phyloP scores from a whole-genome alignment of 30 jellyfish, hydroid and myxozoan species.

The Phacellophora camtschatica region DNA sequence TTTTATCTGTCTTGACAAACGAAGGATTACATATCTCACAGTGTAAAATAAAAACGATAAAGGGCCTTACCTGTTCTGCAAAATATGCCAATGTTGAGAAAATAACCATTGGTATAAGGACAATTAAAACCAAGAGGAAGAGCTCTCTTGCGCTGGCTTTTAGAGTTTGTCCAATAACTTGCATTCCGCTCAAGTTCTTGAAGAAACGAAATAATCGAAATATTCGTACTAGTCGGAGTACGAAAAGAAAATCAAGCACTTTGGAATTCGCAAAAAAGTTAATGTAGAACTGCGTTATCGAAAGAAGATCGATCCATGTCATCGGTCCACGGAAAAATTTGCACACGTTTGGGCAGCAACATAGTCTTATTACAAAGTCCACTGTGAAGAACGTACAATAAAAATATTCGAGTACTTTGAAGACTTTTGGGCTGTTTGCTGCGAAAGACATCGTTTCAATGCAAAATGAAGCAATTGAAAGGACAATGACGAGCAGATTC shows the following conservation, averaged over 20 bases:
- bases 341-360: slow-evolving; percentile 80
- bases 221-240: slow-evolving; percentile 78
- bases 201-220: slow-evolving; percentile 95
- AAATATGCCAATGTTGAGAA: slow-evolving; percentile 86
- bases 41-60: background rate
- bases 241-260: slow-evolving; percentile 84
- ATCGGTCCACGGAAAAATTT: slow-evolving; percentile 67
- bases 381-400: slow-evolving; percentile 93
- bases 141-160: slow-evolving; percentile 97
- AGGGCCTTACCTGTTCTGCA: slow-evolving; percentile 82
- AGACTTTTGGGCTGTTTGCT: slow-evolving; percentile 3
- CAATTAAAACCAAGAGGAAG: slow-evolving; percentile 77
- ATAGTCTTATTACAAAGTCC: slow-evolving; percentile 76
- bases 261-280: slow-evolving; percentile 73
- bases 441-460: slow-evolving; percentile 84
- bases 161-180: slow-evolving; percentile 93
- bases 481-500: slow-evolving; percentile 72
- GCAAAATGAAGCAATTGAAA: slow-evolving; percentile 93
- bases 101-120: slow-evolving; percentile 94
- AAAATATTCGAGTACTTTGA: slow-evolving; percentile 72
- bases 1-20: no score
- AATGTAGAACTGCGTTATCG: slow-evolving; percentile 87
- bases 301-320: slow-evolving; percentile 91
- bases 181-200: slow-evolving; percentile 97
- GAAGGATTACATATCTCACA: no score